Percentiles rank a stretch among this genome's conserved stretches.
phyloP scores from a whole-genome alignment of 1,140 invertebrate genomes.

The Drosophila arawakana region DNA sequence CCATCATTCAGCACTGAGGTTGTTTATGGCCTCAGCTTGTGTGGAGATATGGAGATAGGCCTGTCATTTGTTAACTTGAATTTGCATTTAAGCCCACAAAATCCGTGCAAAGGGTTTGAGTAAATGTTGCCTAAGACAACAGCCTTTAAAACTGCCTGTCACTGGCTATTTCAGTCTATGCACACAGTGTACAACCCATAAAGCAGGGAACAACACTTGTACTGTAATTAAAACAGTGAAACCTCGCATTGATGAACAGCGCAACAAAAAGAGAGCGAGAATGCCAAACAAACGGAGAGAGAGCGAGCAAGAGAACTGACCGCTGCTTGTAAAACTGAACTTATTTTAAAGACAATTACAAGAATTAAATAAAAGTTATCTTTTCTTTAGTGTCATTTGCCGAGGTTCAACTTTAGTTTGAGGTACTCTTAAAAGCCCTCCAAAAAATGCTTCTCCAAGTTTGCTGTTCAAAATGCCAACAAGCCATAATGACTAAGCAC shows the following conservation, averaged over 20 bases:
- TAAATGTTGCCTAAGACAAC: slow-evolving; percentile 47
- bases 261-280: neutral
- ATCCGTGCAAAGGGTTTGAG: slow-evolving; percentile 31
- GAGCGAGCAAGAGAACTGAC: neutral
- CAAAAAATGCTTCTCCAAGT: slow-evolving; percentile 15
- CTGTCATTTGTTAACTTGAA: slow-evolving; percentile 76
- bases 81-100: slow-evolving; percentile 68
- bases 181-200: neutral
- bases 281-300: neutral
- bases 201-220: slow-evolving; percentile 15
- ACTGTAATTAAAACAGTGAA: slow-evolving; percentile 28
- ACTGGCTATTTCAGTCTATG: slow-evolving; percentile 9
- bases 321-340: neutral
- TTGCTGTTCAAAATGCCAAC: slow-evolving; percentile 36
- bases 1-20: slow-evolving; percentile 22
- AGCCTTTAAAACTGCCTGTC: slow-evolving; percentile 24
- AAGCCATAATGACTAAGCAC: slow-evolving; percentile 53
- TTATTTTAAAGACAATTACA: neutral
- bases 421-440: neutral
- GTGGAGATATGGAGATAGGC: slow-evolving; percentile 69
- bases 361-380: neutral
- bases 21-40: slow-evolving; percentile 64
- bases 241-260: neutral
- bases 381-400: no score
- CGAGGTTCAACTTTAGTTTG: slow-evolving; percentile 3